Conservation (phyloP, 2,113 vertebrate genomes). For the Pelodiscus sinensis region DNA sequence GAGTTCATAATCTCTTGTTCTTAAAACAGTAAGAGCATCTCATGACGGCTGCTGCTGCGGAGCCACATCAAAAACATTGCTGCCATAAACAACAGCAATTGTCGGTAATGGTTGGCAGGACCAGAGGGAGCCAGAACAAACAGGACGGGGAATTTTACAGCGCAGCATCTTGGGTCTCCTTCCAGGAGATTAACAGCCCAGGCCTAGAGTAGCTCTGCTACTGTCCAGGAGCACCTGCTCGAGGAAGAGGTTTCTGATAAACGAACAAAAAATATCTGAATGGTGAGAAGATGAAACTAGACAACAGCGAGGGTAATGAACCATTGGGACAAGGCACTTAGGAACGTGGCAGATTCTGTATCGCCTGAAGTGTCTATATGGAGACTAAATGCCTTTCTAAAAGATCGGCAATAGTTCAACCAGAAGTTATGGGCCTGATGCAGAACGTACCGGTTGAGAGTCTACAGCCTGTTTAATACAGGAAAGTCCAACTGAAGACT, state of each 20-base stretch:
- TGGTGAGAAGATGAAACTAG: background rate
- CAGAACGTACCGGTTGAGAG: background rate
- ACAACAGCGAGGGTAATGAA: background rate
- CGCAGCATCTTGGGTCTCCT: background rate
- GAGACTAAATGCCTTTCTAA: background rate
- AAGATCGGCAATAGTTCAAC: background rate
- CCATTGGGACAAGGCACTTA: background rate
- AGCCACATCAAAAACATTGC: background rate
- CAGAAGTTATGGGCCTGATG: background rate
- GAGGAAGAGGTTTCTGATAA: background rate
- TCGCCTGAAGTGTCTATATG: background rate
- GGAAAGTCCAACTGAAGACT: background rate
- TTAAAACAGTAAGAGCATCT: background rate
- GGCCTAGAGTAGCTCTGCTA: rapidly evolving
- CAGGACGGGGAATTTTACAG: background rate
- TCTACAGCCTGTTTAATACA: background rate
- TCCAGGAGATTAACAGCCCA: background rate
- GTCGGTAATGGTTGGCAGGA: background rate
- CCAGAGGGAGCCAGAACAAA: background rate
- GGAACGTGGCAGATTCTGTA: background rate
- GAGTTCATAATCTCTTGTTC: background rate
- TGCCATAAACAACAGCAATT: background rate
- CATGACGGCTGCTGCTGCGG: background rate
- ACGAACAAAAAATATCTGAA: background rate
- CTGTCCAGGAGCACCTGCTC: background rate